A percentile compares a stretch with the other conserved stretches of the same genome.
Evolutionary conservation across 1,140 invertebrate species (phyloP).

Genomic region (Oryctes rhinoceros): DNA sequence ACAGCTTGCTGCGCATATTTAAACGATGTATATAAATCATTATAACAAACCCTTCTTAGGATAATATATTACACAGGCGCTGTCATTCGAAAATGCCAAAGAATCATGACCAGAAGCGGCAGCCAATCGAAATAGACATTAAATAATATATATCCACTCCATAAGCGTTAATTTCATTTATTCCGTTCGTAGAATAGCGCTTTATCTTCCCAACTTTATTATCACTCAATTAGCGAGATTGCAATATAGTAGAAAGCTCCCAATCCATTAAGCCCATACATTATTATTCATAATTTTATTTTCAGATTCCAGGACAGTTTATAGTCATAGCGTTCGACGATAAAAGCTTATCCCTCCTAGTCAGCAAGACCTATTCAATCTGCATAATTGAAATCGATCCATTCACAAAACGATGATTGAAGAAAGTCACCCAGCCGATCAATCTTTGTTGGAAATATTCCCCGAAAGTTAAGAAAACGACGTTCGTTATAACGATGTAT

Average conservation of each 20-base stretch:
- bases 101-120: neutral
- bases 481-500: no score
- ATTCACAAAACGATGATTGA: neutral
- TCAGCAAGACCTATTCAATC: conserved; percentile 32
- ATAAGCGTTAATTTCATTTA: conserved; percentile 26
- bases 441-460: neutral
- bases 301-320: conserved; percentile 22
- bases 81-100: neutral
- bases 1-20: no score
- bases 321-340: conserved; percentile 10
- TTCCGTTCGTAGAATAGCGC: neutral
- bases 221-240: conserved; percentile 32
- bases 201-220: conserved; percentile 30
- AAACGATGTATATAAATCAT: neutral
- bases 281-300: conserved; percentile 38
- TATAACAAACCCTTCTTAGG: neutral
- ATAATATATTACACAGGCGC: neutral
- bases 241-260: conserved; percentile 33
- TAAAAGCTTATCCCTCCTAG: conserved; percentile 24
- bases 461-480: no score
- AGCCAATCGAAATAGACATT: conserved; percentile 6
- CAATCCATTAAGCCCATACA: conserved; percentile 27
- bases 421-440: conserved; percentile 4
- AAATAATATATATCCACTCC: conserved; percentile 26
- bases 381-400: conserved; percentile 34